These are phyloP conservation scores for Zootoca vivipara DNA, from an alignment of 2,113 vertebrate genomes.

Conservation along the genomic window DNA sequence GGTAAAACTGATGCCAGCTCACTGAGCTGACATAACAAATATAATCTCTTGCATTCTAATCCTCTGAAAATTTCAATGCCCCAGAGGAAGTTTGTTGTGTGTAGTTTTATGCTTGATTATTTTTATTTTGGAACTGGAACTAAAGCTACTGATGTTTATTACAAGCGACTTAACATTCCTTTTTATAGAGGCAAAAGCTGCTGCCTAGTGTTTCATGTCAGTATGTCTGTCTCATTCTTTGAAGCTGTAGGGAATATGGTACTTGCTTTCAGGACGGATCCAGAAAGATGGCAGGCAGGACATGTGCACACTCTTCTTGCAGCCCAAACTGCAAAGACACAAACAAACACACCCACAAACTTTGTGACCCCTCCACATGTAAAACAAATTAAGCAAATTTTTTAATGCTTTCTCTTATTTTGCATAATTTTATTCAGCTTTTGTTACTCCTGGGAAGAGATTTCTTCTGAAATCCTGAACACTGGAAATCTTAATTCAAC, in stretches of 20 bases:
- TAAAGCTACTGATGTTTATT: conserved; percentile 45
- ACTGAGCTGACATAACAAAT: conserved; percentile 28
- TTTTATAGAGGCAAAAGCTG: conserved; percentile 45
- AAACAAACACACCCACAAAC: neutral
- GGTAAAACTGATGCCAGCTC: conserved; percentile 36
- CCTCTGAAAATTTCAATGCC: conserved; percentile 21
- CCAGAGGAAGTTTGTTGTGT: conserved; percentile 35
- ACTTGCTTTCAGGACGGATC: neutral
- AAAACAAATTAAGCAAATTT: neutral
- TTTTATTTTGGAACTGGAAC: conserved; percentile 9
- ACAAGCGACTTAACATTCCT: conserved; percentile 47
- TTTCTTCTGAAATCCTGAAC: neutral
- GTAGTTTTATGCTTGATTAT: conserved; percentile 16
- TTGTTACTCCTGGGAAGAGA: neutral
- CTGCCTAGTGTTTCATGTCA: conserved; percentile 18
- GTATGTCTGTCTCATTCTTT: conserved; percentile 12
- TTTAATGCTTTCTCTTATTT: neutral
- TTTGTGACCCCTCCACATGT: neutral
- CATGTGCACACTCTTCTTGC: too few species aligned
- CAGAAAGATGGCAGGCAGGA: neutral
- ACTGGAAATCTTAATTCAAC: neutral
- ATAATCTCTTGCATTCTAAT: conserved; percentile 33
- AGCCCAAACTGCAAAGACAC: neutral
- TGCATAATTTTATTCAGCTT: neutral
- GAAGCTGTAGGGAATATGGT: neutral